Evolutionary conservation across 2,113 vertebrate species (phyloP), one percentile per base, ranked within the genome.

Genomic region (Strigops habroptila): DNA sequence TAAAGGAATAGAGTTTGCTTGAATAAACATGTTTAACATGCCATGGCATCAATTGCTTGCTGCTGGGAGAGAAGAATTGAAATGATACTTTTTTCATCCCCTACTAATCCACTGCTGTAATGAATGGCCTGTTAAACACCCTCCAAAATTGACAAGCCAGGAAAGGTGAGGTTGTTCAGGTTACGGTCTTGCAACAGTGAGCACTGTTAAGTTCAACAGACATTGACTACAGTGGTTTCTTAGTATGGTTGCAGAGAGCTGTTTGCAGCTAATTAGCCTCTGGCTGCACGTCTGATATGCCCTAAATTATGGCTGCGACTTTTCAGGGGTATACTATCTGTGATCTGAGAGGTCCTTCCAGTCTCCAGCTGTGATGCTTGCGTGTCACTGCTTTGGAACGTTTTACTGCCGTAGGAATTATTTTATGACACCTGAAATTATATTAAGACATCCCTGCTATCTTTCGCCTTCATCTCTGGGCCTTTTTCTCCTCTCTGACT

Each of bases 11-110:
- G 48, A 63, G 21, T 85, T 91, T 86, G 63, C 91, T 95, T 96
- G 94, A 97, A 97, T 88, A 96, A 97, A 97, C 87, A 91, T 52
- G 78, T 91, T 93, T 96, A 96, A 96, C 93, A 90, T 94, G 91
- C 86, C 88, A 53, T 65, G 85, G 78, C 91, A 93, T 86, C 51
- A 49, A 59, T 65, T 85, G 46, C 93, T 87, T 82, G 59, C 77
- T 95, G 62, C 76, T 71, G 46, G 80, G 65, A 90, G 55, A 79
- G 75, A 86, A 92, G 76, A 94, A 84, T 28, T 89, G 90, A 94
- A 97, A 97, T 88, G 71, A 92, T 96, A 96, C 92, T 80, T 94
- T 96, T 96, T 95, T 97, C 89, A 91, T 93, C 84, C 83, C 31
- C 27, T 44, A 62, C 70, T 96, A 97, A 97, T 96, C 88, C 94